Conservation (phyloP, 2,113 vertebrate genomes). For the Microcebus murinus region DNA sequence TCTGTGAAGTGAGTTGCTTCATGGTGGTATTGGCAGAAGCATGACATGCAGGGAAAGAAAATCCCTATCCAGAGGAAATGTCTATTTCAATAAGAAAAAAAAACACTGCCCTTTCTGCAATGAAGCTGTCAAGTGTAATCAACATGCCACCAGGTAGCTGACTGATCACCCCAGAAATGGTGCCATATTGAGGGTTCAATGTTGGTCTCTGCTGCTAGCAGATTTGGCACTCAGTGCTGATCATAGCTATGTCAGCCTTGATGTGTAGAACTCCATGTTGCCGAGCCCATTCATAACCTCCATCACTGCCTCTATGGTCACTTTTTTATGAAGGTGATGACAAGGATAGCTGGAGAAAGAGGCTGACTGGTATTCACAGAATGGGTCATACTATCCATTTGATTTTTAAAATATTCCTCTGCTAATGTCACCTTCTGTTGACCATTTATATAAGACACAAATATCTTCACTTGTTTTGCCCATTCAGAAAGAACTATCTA, state of each 20-base stretch:
- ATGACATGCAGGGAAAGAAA: background rate
- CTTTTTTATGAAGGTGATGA: background rate
- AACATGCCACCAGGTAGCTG: background rate
- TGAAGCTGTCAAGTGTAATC: background rate
- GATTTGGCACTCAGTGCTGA: background rate
- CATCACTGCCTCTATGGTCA: background rate
- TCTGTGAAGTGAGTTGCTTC: background rate
- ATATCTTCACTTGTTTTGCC: background rate
- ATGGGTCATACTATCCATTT: background rate
- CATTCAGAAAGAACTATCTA: background rate
- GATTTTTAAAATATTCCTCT: background rate
- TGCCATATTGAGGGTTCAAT: background rate
- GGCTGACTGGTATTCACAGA: background rate
- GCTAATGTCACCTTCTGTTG: background rate
- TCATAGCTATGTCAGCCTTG: background rate
- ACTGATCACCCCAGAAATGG: background rate
- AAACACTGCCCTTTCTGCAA: background rate
- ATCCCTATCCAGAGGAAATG: background rate
- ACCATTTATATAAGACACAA: background rate
- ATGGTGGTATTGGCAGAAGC: background rate
- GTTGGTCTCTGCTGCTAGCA: background rate
- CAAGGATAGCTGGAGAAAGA: background rate
- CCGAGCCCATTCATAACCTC: background rate
- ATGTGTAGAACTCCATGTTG: background rate
- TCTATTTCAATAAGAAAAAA: background rate